These are phyloP conservation scores for Odontesthes bonariensis DNA, from an alignment of 2,113 vertebrate species.

Conservation along the genomic window DNA sequence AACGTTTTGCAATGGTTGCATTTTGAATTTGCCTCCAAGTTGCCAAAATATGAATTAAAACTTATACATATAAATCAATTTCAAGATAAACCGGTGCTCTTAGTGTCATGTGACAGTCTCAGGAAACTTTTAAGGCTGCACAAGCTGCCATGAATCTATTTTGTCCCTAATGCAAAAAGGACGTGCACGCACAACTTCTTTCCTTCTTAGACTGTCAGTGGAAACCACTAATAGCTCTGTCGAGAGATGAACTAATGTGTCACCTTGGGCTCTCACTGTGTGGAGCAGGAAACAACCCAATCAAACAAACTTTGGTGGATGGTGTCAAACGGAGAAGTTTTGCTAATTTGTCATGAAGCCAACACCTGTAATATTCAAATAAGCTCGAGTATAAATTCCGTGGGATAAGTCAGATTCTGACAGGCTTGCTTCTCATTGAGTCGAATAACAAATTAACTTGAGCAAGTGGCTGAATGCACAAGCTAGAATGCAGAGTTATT, in stretches of 20 bases:
- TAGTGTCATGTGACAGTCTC: background rate
- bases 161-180: background rate
- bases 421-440: conserved; percentile 60
- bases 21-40: background rate
- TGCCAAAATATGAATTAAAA: background rate
- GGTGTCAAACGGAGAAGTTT: conserved; percentile 23
- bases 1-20: too few species aligned
- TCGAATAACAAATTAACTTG: conserved; percentile 53
- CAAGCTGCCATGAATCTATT: background rate
- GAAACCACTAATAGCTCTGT: conserved; percentile 29
- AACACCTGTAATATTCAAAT: conserved; percentile 51
- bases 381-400: conserved; percentile 33
- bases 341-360: conserved; percentile 51
- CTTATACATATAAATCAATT: background rate
- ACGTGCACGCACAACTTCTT: background rate
- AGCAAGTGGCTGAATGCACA: conserved; percentile 30
- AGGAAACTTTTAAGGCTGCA: background rate
- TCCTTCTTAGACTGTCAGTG: conserved; percentile 26
- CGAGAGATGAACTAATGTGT: conserved; percentile 35
- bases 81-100: background rate
- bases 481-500: conserved; percentile 51
- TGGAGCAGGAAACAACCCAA: conserved; percentile 24
- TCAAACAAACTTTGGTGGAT: conserved; percentile 38
- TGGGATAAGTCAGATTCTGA: conserved; percentile 59
- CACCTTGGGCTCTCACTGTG: conserved; percentile 39